phyloP scores from a whole-genome alignment of 1,140 invertebrate species.

The Drosophila paulistorum region DNA sequence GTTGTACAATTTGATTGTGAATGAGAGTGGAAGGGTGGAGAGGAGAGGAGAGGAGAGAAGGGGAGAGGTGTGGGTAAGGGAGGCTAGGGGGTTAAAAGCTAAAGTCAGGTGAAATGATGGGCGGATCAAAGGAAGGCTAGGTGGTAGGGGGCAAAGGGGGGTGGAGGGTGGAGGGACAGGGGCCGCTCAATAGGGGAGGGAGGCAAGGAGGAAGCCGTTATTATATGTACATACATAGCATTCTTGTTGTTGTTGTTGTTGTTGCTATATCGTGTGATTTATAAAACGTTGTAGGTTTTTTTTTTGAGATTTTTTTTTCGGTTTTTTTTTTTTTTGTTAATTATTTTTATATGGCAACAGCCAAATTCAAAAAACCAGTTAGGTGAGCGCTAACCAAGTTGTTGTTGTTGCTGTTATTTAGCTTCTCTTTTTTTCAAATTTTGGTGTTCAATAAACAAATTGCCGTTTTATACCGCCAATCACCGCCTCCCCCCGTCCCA shows the following conservation, averaged over 20 bases:
- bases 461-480: conserved; percentile 31
- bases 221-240: conserved; percentile 3
- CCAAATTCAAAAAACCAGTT: conserved; percentile 66
- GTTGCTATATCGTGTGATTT: conserved; percentile 43
- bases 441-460: conserved; percentile 69
- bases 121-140: no score
- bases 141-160: no score
- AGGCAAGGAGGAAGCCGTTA: conserved; percentile 14
- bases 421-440: conserved; percentile 26
- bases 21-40: conserved; percentile 14
- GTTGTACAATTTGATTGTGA: not conserved
- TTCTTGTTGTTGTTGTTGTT: conserved; percentile 3
- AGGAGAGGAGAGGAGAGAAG: conserved; percentile 28
- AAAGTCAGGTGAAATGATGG: conserved; percentile 16
- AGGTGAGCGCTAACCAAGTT: conserved; percentile 46
- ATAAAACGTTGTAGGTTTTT: conserved; percentile 48
- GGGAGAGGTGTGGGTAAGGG: no score
- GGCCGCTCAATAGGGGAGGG: conserved; percentile 7
- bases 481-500: not conserved
- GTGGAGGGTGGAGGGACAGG: not conserved
- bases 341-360: conserved; percentile 45
- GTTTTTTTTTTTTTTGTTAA: conserved; percentile 43
- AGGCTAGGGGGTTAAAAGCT: not conserved
- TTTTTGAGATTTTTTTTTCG: not conserved
- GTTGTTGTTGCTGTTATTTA: conserved; percentile 13